Evolutionary conservation across 2,888 invertebrate species (phyloP).

Genomic region (Scelioninae gen. 2): DNA sequence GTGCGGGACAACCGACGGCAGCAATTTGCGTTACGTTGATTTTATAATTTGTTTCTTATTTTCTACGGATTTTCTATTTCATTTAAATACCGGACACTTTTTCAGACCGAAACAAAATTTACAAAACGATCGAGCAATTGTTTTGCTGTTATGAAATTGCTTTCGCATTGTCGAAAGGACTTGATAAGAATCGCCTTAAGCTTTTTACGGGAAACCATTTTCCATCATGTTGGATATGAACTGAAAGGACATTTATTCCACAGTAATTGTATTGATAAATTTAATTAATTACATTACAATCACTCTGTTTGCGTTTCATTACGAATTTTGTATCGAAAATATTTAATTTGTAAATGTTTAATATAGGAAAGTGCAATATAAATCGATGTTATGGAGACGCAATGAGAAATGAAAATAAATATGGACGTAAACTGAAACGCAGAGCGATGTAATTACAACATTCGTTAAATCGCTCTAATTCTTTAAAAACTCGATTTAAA

Average conservation of each 20-base stretch:
- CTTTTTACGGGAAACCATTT: conserved; percentile 32
- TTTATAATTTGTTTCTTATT: conserved; percentile 31
- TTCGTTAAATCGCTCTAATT: too few relatives aligned
- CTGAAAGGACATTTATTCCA: conserved; percentile 1
- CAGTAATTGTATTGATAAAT: conserved; percentile 9
- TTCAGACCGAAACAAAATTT: conserved; percentile 6
- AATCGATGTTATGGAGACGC: too few relatives aligned
- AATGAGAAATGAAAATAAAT: too few relatives aligned
- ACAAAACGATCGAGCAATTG: conserved; percentile 7
- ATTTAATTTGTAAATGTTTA: too few relatives aligned
- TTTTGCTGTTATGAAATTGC: conserved; percentile 20
- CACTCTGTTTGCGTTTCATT: too few relatives aligned
- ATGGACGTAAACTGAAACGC: too few relatives aligned
- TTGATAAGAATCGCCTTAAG: conserved; percentile 31
- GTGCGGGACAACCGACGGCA: conserved; percentile 1
- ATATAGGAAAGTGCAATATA: too few relatives aligned
- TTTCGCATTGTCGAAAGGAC: conserved; percentile 16
- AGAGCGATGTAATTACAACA: too few relatives aligned
- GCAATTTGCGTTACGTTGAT: conserved; percentile 17
- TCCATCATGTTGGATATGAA: conserved; percentile 17
- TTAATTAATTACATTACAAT: too few relatives aligned
- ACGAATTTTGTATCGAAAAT: too few relatives aligned
- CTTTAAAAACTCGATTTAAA: not conserved
- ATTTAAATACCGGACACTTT: conserved; percentile 16
- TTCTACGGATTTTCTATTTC: conserved; percentile 23